phyloP scores from a whole-genome alignment of 2,888 invertebrate genomes.

The Dromius quadrimaculatus region DNA sequence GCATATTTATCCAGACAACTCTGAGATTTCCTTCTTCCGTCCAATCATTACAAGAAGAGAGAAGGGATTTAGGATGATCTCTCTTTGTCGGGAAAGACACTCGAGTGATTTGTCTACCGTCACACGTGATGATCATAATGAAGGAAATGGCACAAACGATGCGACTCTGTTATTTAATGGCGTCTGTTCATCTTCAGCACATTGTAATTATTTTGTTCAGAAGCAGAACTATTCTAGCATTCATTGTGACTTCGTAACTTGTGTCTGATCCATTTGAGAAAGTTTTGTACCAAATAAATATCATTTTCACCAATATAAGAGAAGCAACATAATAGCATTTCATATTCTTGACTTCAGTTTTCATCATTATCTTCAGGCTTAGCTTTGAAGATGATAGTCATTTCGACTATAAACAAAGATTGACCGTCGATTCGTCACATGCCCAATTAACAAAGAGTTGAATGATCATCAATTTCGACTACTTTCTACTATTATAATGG shows the following conservation, averaged over 20 bases:
- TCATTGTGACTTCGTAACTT: background rate
- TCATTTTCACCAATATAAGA: no score
- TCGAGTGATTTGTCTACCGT: slow-evolving; percentile 9
- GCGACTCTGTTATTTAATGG: slow-evolving; percentile 23
- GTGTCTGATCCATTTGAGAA: background rate
- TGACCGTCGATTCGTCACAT: no score
- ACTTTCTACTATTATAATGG: no score
- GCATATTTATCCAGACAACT: slow-evolving; percentile 46
- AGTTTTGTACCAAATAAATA: no score
- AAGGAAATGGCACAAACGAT: background rate
- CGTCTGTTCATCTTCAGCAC: slow-evolving; percentile 23
- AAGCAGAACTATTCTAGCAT: background rate
- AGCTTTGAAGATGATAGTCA: no score
- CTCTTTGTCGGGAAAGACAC: background rate
- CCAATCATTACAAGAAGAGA: slow-evolving; percentile 32
- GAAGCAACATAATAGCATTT: no score
- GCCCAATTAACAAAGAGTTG: no score
- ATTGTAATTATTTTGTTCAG: slow-evolving; percentile 14
- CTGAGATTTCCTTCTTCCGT: slow-evolving; percentile 43
- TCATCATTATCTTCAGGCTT: no score
- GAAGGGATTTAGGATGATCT: no score
- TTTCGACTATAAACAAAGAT: no score
- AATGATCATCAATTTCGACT: no score
- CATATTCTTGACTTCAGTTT: no score
- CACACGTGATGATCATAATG: slow-evolving; percentile 38